A percentile compares a stretch with the other conserved stretches of the same genome.
Evolutionary conservation across 1,140 invertebrate species (phyloP).

Genomic region (Vollenhovia emeryi): DNA sequence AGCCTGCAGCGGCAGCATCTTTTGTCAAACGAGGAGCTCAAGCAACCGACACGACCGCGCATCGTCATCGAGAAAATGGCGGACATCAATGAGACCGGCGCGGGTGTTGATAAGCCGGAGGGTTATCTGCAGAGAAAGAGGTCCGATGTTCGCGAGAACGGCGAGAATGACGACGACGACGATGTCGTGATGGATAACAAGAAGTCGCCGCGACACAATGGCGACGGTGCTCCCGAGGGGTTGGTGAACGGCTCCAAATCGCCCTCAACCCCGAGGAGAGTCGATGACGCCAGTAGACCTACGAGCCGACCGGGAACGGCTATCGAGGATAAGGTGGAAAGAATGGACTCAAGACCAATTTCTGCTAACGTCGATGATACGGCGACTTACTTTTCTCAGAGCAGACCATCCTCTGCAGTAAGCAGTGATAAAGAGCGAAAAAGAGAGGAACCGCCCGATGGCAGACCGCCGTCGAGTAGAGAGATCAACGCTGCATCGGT

Average conservation of each 20-base stretch:
- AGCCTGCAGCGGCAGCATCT: slow-evolving; percentile 40
- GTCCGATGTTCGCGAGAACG: slow-evolving; percentile 40
- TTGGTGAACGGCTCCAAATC: slow-evolving; percentile 32
- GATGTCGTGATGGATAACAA: slow-evolving; percentile 76
- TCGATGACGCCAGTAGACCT: not conserved
- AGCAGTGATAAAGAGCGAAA: not conserved
- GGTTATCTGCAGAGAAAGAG: slow-evolving; percentile 52
- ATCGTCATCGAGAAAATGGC: slow-evolving; percentile 77
- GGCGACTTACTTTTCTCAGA: slow-evolving; percentile 9
- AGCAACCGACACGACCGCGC: slow-evolving; percentile 45
- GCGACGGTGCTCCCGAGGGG: not conserved
- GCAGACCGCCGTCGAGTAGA: slow-evolving; percentile 5
- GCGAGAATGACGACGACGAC: slow-evolving; percentile 74
- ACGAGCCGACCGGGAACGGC: slow-evolving; percentile 37
- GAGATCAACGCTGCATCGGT: too few relatives aligned
- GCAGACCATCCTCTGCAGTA: slow-evolving; percentile 21
- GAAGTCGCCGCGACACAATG: slow-evolving; percentile 44
- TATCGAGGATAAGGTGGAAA: slow-evolving; percentile 2
- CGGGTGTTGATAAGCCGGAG: slow-evolving; percentile 62
- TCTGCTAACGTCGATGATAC: not conserved
- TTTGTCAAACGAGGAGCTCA: slow-evolving; percentile 31
- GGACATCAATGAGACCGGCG: slow-evolving; percentile 65
- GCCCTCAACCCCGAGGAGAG: not conserved
- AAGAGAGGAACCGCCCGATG: not conserved
- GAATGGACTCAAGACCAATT: slow-evolving; percentile 25